Evolutionary conservation across 2,888 invertebrate genomes (phyloP), one percentile per base, ranked within the genome.

Genomic region (Macroteleia sp.): DNA sequence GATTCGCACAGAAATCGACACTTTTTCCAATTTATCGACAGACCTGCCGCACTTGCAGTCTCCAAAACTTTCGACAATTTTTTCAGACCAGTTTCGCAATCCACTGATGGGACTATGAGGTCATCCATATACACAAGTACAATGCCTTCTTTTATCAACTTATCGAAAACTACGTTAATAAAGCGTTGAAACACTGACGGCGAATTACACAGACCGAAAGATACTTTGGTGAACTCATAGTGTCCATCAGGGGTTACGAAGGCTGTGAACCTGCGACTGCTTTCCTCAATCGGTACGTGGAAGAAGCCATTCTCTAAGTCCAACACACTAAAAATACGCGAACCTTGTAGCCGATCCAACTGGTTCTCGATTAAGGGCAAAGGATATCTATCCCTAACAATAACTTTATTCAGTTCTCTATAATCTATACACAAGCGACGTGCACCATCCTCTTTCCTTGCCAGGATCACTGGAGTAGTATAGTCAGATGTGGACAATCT

Each of bases 181-280:
- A 42, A 42, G 19, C 42, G 20, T 20, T 42, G 42, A 42, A 42
- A 42, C 2, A 42, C 42, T 16, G 16, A 2, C 10, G 61, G 44
- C 1, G 44, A 44, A 25, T 61, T 61, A 28, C 44, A 34, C 12
- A 64, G 17, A 0, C 64, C 64, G 16, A 50, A 64, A 10, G 50
- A 50, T 1, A 62, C 22, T 20, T 16, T 19, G 2, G 2, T 14
- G 36, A 62, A 62, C 17, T 62, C 46, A 19, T 34, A 62, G 1
- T 62, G 62, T 1, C 62, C 62, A 16, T 41, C 62, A 0, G 62
- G 62, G 1, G 44, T 50, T 1, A 86, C 73, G 52, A 87, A 87
- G 6, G 86, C 57, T 0, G 86, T 87, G 20, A 83, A 87, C 28
- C 85, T 83, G 2, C 73, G 41, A 50, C 85, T 85, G 6, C 71